Conservation (phyloP, 2,113 vertebrate species). For the Calonectris borealis region DNA sequence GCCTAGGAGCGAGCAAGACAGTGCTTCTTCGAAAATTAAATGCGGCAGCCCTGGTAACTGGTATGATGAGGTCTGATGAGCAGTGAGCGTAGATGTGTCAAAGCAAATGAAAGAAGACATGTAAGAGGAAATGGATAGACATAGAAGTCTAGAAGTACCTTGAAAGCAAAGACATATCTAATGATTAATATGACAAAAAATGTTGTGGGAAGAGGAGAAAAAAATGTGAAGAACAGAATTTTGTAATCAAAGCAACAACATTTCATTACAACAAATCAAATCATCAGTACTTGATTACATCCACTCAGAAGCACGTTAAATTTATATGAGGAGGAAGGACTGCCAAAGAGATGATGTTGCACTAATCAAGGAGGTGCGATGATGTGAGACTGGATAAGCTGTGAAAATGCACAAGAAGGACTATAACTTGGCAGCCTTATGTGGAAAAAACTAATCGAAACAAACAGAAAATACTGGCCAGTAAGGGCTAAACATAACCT, state of each 20-base stretch:
- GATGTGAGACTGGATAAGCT: not conserved
- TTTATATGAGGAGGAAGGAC: not conserved
- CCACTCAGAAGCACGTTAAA: not conserved
- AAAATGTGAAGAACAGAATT: not conserved
- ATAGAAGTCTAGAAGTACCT: not conserved
- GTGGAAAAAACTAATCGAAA: not conserved
- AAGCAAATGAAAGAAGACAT: not conserved
- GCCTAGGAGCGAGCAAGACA: not conserved
- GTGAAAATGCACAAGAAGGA: not conserved
- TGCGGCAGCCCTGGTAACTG: accelerated
- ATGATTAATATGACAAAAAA: not conserved
- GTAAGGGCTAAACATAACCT: not conserved
- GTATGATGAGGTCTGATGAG: not conserved
- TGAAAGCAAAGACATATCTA: not conserved
- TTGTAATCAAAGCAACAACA: not conserved
- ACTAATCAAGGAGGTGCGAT: not conserved
- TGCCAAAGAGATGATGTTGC: not conserved
- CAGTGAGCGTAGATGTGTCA: not conserved
- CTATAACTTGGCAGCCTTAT: not conserved
- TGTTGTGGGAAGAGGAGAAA: not conserved
- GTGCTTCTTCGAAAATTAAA: accelerated
- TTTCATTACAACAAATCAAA: not conserved
- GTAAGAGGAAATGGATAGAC: not conserved
- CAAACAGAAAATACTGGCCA: not conserved
- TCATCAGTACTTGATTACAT: not conserved